Percentiles rank a stretch among this genome's conserved stretches.
These are phyloP conservation scores for Pseudomugil gertrudae DNA, from an alignment of 2,797 vertebrate genomes.

Conservation along the genomic window DNA sequence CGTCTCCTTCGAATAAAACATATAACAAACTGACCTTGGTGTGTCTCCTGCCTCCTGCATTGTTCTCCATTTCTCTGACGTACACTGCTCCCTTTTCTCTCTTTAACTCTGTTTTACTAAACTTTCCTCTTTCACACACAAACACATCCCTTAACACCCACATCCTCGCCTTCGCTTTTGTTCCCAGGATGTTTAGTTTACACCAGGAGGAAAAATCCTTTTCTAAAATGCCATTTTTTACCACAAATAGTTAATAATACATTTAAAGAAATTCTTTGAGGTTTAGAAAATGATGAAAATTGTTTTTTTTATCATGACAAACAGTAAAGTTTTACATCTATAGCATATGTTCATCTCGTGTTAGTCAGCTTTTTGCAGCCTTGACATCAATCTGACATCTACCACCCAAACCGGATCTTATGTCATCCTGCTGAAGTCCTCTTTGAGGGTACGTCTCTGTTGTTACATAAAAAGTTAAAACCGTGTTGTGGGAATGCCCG, in stretches of 20 bases:
- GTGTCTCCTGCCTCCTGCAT: conserved; percentile 67
- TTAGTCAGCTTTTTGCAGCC: not conserved
- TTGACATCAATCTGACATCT: not conserved
- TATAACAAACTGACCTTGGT: conserved; percentile 70
- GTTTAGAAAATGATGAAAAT: not conserved
- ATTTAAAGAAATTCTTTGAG: not conserved
- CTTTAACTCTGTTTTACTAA: conserved; percentile 63
- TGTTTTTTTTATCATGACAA: not conserved
- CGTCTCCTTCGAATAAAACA: conserved; percentile 42
- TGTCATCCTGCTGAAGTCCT: not conserved
- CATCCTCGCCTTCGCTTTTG: conserved; percentile 52
- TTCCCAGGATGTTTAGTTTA: conserved; percentile 70
- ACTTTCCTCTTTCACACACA: conserved; percentile 49
- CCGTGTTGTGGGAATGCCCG: conserved; percentile 18
- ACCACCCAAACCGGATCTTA: not conserved
- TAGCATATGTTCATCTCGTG: not conserved
- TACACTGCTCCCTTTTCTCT: conserved; percentile 67
- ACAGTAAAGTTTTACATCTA: too few species aligned
- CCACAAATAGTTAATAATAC: not conserved
- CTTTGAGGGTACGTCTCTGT: not conserved
- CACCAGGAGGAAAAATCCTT: conserved; percentile 14
- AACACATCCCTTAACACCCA: conserved; percentile 43
- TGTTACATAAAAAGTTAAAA: not conserved
- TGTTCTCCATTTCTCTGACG: conserved; percentile 75
- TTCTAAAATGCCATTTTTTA: conserved; percentile 1